Evolutionary conservation across 2,797 vertebrate genomes (phyloP), one percentile per base, ranked within the genome.

Genomic region (Antrozous pallidus): DNA sequence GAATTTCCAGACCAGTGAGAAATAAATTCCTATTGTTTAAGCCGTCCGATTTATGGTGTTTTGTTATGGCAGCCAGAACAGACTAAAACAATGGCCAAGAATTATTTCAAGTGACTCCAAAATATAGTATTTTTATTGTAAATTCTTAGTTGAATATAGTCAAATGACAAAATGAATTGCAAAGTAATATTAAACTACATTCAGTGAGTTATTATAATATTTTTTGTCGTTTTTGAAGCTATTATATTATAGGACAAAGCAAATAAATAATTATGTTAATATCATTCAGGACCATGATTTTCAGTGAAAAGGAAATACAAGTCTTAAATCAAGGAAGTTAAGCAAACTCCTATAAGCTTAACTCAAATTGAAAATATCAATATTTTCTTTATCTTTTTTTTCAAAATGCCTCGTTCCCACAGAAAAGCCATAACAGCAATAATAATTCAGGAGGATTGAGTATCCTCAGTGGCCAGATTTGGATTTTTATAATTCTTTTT

Each of bases 171-270:
- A 90, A 78, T 36, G 16, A 70, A 71, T 70, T 78, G 9, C 51
- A 90, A 90, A 94, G 28, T 71, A 33, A 84, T 81, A 8, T 61
- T 61, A 69, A 78, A 71, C 33, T 71, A 54, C 7, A 61, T 26
- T 67, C 40, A 58, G 42, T 54, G 56, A 90, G 13, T 90, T 78
- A 3, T 18, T 33, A 85, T 42, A 78, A 78, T 31, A 79, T 49
- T 85, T 94, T 94, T 56, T 89, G 71, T 85, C 54, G 65, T 73
- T 85, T 22, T 45, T 85, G 36, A 85, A 94, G 38, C 31, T 71
- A 17, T 75, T 82, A 17, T 38, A 58, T 78, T 83, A 77, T 49
- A 75, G 33, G 11, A 61, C 71, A 31, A 58, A 83, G 31, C 20
- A 84, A 89, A 89, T 74, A 75, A 88, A 12, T 26, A n/a, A 73